phyloP scores from a whole-genome alignment of 2,888 invertebrate genomes.

The Palloptera scutellata region DNA sequence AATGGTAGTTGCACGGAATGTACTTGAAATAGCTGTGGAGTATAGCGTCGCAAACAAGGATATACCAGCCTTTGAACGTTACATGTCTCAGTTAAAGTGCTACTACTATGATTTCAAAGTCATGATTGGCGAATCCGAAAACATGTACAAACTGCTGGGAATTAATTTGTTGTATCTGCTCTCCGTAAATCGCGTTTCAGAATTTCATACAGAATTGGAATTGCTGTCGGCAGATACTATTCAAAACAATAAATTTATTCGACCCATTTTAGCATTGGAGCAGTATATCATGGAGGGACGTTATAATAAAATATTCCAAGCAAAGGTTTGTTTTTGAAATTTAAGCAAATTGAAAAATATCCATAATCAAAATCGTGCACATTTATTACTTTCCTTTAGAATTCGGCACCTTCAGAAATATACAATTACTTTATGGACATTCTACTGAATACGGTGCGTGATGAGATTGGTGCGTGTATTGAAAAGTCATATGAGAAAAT shows the following conservation, averaged over 20 bases:
- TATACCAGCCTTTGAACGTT: conserved; percentile 94
- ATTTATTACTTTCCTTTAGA: conserved; percentile 65
- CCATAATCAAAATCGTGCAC: not conserved
- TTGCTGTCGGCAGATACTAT: conserved; percentile 90
- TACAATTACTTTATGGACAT: conserved; percentile 98
- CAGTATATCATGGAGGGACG: conserved; percentile 99
- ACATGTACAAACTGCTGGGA: conserved; percentile 93
- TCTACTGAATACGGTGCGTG: conserved; percentile 91
- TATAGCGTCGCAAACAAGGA: conserved; percentile 93
- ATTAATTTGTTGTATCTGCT: conserved; percentile 91
- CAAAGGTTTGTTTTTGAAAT: conserved; percentile 68
- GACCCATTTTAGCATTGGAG: conserved; percentile 93
- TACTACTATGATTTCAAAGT: conserved; percentile 95
- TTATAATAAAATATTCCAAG: conserved; percentile 95
- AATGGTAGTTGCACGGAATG: conserved; percentile 85
- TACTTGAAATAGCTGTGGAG: conserved; percentile 95
- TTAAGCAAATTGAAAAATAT: not conserved
- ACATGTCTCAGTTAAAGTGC: conserved; percentile 96
- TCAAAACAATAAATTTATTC: conserved; percentile 91
- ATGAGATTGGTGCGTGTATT: conserved; percentile 95
- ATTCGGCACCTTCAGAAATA: conserved; percentile 93
- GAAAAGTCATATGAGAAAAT: conserved; percentile 96
- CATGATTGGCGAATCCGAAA: conserved; percentile 86
- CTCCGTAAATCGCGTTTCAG: conserved; percentile 95
- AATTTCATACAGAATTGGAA: conserved; percentile 98